These are phyloP conservation scores for Ceratosolen solmsi DNA, from an alignment of 1,140 invertebrate genomes.

Conservation along the genomic window DNA sequence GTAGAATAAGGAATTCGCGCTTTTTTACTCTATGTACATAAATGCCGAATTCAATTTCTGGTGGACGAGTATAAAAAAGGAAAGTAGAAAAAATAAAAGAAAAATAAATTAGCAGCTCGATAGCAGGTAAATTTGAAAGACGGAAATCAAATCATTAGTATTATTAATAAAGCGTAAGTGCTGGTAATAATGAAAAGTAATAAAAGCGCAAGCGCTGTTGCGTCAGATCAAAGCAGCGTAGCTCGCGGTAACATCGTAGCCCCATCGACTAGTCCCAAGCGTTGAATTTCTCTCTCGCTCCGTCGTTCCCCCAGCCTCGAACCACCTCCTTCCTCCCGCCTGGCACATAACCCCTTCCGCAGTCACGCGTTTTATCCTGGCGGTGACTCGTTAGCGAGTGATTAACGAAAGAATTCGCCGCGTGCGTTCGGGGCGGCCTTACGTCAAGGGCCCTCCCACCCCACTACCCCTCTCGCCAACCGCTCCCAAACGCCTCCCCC, in stretches of 20 bases:
- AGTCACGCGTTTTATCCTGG: conserved; percentile 25
- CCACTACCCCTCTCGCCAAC: no score
- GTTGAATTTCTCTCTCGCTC: neutral
- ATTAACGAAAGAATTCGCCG: conserved; percentile 69
- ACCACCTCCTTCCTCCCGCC: conserved; percentile 9
- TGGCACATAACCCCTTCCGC: conserved; percentile 15
- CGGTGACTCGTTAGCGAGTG: conserved; percentile 66
- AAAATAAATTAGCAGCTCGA: no score
- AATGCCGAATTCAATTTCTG: no score
- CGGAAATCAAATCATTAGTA: conserved; percentile 5
- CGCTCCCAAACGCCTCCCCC: no score
- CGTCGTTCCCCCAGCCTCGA: neutral
- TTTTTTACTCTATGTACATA: no score
- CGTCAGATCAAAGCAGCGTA: conserved; percentile 49
- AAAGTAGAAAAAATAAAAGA: no score
- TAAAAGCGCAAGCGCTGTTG: conserved; percentile 48
- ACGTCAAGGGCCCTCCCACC: neutral
- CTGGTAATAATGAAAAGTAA: conserved; percentile 55
- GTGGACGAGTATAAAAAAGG: no score
- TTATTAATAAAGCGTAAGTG: conserved; percentile 36
- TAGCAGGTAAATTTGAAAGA: neutral
- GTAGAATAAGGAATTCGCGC: no score
- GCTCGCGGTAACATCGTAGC: conserved; percentile 19
- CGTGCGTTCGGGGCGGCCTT: conserved; percentile 54
- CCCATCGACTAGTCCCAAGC: conserved; percentile 8